Percentiles rank a stretch among this genome's conserved stretches.
phyloP scores from a whole-genome alignment of 2,113 vertebrate species.

The Nothoprocta pentlandii region DNA sequence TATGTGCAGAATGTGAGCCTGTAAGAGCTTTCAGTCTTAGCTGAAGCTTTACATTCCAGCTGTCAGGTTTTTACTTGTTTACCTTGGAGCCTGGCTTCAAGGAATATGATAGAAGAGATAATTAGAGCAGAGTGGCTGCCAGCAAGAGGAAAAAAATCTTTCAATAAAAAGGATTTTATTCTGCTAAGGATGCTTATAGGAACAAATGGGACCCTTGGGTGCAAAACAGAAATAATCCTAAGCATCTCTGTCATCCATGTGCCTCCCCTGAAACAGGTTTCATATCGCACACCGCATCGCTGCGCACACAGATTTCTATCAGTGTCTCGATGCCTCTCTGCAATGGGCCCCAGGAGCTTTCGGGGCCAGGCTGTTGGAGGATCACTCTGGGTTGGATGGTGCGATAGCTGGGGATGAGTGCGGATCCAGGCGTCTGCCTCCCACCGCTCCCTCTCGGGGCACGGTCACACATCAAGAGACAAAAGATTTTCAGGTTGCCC shows the following conservation, averaged over 20 bases:
- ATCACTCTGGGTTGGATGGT: accelerated
- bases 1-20: constrained; percentile 27
- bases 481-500: not conserved
- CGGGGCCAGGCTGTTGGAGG: not conserved
- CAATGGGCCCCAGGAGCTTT: not conserved
- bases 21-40: constrained; percentile 33
- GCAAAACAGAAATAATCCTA: constrained; percentile 31
- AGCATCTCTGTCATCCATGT: not conserved
- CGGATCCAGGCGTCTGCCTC: accelerated
- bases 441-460: accelerated
- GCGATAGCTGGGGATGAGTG: not conserved
- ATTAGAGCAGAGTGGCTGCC: constrained; percentile 3
- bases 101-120: constrained; percentile 1
- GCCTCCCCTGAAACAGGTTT: constrained; percentile 24
- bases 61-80: constrained; percentile 62
- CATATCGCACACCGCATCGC: not conserved
- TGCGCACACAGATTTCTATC: not conserved
- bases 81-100: constrained; percentile 59
- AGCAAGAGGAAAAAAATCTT: constrained; percentile 14
- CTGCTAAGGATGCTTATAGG: constrained; percentile 30
- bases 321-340: accelerated
- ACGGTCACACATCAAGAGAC: not conserved
- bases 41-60: constrained; percentile 58
- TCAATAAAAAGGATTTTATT: constrained; percentile 53
- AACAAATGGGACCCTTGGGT: constrained; percentile 44